Conservation (phyloP, 2,888 invertebrate species). For the Pedicia rivosa region DNA sequence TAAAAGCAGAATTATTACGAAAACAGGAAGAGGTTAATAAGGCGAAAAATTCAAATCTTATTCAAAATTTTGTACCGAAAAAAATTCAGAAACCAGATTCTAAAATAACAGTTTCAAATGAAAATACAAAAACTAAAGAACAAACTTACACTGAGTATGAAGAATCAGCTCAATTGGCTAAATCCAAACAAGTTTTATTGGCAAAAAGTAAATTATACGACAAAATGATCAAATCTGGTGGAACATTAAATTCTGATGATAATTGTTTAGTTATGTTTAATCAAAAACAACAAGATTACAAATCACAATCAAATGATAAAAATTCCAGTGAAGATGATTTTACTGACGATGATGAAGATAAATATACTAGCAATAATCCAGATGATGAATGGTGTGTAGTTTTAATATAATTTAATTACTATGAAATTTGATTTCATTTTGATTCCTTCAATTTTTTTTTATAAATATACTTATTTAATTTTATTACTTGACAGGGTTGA, state of each 20-base stretch:
- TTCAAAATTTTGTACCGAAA: slow-evolving; percentile 35
- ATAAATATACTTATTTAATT: slow-evolving; percentile 7
- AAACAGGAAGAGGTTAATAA: slow-evolving; percentile 72
- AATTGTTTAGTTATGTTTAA: slow-evolving; percentile 29
- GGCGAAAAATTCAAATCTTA: slow-evolving; percentile 38
- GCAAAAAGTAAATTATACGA: slow-evolving; percentile 31
- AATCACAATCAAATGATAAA: slow-evolving; percentile 26
- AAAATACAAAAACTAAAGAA: slow-evolving; percentile 21
- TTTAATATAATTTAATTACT: too few species aligned
- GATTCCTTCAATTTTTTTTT: neutral
- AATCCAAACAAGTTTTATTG: slow-evolving; percentile 29
- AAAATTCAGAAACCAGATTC: slow-evolving; percentile 18
- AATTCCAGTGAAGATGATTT: slow-evolving; percentile 34
- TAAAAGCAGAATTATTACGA: slow-evolving; percentile 77
- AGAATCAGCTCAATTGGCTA: slow-evolving; percentile 24
- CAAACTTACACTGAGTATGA: slow-evolving; percentile 23
- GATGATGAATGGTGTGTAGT: slow-evolving; percentile 40
- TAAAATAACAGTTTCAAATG: slow-evolving; percentile 14
- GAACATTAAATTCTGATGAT: slow-evolving; percentile 26
- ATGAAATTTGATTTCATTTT: slow-evolving; percentile 5
- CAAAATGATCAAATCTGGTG: slow-evolving; percentile 27
- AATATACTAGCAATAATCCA: slow-evolving; percentile 22
- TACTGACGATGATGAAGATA: slow-evolving; percentile 20
- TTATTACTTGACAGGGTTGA: slow-evolving; percentile 81
- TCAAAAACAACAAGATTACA: slow-evolving; percentile 26